Conservation (phyloP, 2,797 vertebrate genomes). For the Otolemur crassicaudatus region DNA sequence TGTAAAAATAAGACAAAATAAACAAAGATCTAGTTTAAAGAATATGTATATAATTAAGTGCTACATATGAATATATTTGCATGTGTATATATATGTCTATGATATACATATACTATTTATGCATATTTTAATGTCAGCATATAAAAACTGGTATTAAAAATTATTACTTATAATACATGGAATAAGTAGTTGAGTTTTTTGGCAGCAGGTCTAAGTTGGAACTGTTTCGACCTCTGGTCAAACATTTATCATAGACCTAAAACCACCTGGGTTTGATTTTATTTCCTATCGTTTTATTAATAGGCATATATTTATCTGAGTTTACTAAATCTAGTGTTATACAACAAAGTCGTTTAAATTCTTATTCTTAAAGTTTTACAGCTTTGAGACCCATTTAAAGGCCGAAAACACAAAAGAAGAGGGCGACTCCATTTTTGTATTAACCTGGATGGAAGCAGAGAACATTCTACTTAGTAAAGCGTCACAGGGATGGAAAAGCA, state of each 20-base stretch:
- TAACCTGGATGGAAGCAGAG: too few relatives aligned
- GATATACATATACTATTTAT: background rate
- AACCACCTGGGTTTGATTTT: background rate
- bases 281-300: background rate
- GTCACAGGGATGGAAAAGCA: too few relatives aligned
- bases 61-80: background rate
- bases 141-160: background rate
- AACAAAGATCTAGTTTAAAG: background rate
- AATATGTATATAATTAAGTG: background rate
- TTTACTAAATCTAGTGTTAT: background rate
- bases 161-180: background rate
- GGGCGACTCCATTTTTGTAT: too few relatives aligned
- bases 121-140: background rate
- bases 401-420: too few relatives aligned
- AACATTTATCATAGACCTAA: slow-evolving; percentile 6
- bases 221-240: background rate
- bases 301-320: background rate
- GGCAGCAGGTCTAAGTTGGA: background rate
- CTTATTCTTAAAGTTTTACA: background rate
- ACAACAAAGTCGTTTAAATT: background rate
- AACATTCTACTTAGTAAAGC: too few relatives aligned
- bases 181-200: background rate
- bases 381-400: background rate
- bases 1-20: slow-evolving; percentile 13
- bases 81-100: background rate